These are phyloP conservation scores for Carlito syrichta DNA, from an alignment of 2,113 vertebrate species.

Conservation along the genomic window DNA sequence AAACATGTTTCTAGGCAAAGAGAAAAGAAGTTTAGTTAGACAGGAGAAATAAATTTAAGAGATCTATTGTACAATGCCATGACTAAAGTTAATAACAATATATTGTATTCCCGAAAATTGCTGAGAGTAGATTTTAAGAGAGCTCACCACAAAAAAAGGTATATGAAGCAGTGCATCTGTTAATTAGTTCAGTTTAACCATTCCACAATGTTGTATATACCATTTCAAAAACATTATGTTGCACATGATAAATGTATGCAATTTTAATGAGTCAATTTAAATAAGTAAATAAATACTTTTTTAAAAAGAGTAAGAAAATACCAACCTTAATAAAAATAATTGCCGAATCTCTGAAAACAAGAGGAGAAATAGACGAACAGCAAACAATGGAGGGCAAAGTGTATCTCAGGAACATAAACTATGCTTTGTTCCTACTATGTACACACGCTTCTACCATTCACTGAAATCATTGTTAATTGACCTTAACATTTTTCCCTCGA, in stretches of 20 bases:
- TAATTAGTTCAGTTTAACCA: background rate
- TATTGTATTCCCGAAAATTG: background rate
- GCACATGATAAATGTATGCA: background rate
- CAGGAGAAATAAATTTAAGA: background rate
- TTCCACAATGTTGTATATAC: background rate
- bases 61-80: background rate
- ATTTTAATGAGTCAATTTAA: background rate
- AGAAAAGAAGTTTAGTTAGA: background rate
- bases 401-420: background rate
- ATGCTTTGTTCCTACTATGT: background rate
- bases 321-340: background rate
- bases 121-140: background rate
- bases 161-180: background rate
- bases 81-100: background rate
- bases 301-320: background rate
- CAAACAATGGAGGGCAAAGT: background rate
- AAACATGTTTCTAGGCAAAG: background rate
- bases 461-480: background rate
- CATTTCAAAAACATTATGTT: background rate
- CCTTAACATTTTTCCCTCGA: background rate
- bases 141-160: background rate
- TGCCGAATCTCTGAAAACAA: background rate
- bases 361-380: background rate
- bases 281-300: background rate
- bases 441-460: background rate